phyloP scores from a whole-genome alignment of 2,888 invertebrate genomes.

The Agrochola circellaris region DNA sequence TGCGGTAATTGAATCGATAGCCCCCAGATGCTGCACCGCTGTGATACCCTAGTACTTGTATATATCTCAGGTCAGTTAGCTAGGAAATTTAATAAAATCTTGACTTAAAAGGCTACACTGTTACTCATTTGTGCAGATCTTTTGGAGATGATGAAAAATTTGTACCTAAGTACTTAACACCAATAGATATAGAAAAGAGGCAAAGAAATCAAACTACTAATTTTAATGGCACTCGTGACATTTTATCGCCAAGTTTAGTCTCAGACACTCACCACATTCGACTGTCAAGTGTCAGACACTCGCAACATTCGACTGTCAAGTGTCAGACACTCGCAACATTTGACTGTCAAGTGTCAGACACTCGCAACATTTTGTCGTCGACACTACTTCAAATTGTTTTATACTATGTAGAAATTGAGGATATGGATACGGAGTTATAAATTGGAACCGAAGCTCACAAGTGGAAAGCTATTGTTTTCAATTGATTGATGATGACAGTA shows the following conservation, averaged over 20 bases:
- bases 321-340: background rate
- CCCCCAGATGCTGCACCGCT: constrained; percentile 46
- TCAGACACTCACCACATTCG: background rate
- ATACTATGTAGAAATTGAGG: no score
- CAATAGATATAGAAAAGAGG: background rate
- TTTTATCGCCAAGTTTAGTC: no score
- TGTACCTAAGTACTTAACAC: no score
- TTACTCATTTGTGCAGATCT: background rate
- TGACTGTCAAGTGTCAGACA: background rate
- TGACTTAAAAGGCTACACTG: background rate
- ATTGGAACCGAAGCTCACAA: background rate
- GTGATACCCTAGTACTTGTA: constrained; percentile 50
- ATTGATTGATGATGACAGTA: constrained; percentile 16
- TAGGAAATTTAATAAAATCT: constrained; percentile 23
- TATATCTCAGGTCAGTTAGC: constrained; percentile 32
- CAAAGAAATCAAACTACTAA: background rate
- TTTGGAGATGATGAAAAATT: background rate
- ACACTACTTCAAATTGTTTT: no score
- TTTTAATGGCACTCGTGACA: no score
- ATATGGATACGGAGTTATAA: background rate
- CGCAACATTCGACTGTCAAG: background rate
- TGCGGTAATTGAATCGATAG: constrained; percentile 61
- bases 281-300: background rate
- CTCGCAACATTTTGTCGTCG: no score
- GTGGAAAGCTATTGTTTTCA: constrained; percentile 4